phyloP scores from a whole-genome alignment of 1,140 invertebrate species.

The Danaus plexippus region DNA sequence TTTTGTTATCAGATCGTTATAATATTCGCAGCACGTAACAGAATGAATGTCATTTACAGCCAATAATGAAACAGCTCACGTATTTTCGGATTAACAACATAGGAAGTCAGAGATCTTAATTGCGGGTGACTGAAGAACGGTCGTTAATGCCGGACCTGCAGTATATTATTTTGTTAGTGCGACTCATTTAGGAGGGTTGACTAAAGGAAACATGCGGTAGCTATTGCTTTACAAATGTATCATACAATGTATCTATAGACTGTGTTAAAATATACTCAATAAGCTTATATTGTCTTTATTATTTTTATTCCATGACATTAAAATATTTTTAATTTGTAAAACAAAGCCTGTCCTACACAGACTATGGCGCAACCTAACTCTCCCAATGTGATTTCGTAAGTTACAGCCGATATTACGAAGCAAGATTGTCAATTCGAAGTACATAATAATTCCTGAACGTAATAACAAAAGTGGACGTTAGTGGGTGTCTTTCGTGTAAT shows the following conservation, averaged over 20 bases:
- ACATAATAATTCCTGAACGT: conserved; percentile 59
- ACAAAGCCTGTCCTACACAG: too few species aligned
- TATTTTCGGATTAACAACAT: conserved; percentile 63
- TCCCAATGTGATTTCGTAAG: too few species aligned
- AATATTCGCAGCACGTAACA: conserved; percentile 26
- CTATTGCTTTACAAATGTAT: conserved; percentile 17
- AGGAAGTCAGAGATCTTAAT: conserved; percentile 62
- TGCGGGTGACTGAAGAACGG: conserved; percentile 31
- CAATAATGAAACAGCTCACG: conserved; percentile 62
- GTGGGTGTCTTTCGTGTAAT: conserved; percentile 58
- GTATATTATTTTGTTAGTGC: conserved; percentile 54
- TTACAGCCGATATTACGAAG: too few species aligned
- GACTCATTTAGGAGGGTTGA: conserved; percentile 50
- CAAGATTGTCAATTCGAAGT: conserved; percentile 52
- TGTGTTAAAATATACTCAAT: too few species aligned
- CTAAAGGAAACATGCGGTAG: conserved; percentile 37
- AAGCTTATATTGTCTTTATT: too few species aligned
- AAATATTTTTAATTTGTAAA: too few species aligned
- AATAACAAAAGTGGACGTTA: conserved; percentile 62
- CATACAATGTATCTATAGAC: too few species aligned
- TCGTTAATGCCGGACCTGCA: conserved; percentile 46
- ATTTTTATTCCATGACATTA: too few species aligned
- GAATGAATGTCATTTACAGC: conserved; percentile 48
- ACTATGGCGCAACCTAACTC: too few species aligned
- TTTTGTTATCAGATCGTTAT: conserved; percentile 6